phyloP scores from a whole-genome alignment of 1,140 invertebrate genomes.

The Cydia splendana region DNA sequence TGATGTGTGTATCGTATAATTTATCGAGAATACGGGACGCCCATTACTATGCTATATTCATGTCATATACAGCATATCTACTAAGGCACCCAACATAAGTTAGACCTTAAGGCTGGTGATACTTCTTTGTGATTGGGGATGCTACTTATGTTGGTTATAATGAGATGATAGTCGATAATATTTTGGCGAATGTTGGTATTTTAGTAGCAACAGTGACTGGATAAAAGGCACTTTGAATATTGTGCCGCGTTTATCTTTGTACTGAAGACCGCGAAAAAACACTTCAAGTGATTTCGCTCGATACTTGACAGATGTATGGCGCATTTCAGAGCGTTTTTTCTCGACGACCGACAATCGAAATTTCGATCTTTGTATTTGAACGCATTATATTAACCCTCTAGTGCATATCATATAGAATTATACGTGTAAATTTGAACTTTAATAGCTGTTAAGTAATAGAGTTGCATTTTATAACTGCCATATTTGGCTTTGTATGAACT shows the following conservation, averaged over 20 bases:
- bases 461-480: too few species aligned
- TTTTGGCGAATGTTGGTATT: not conserved
- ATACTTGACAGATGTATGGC: too few species aligned
- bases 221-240: slow-evolving; percentile 9
- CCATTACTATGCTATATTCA: slow-evolving; percentile 1
- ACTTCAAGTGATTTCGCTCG: too few species aligned
- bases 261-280: not conserved
- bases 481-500: too few species aligned
- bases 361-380: too few species aligned
- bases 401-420: too few species aligned
- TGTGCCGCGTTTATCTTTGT: not conserved
- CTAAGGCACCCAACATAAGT: not conserved
- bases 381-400: too few species aligned
- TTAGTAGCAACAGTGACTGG: not conserved
- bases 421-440: too few species aligned
- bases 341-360: too few species aligned
- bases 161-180: too few species aligned
- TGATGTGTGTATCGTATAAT: slow-evolving; percentile 19
- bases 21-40: not conserved
- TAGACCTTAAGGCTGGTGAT: not conserved
- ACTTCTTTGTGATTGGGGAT: not conserved
- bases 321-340: too few species aligned
- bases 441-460: too few species aligned
- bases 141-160: not conserved
- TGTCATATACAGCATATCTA: not conserved